Evolutionary conservation across 1,140 invertebrate species (phyloP), one percentile per base, ranked within the genome.

Genomic region (Polyergus mexicanus): DNA sequence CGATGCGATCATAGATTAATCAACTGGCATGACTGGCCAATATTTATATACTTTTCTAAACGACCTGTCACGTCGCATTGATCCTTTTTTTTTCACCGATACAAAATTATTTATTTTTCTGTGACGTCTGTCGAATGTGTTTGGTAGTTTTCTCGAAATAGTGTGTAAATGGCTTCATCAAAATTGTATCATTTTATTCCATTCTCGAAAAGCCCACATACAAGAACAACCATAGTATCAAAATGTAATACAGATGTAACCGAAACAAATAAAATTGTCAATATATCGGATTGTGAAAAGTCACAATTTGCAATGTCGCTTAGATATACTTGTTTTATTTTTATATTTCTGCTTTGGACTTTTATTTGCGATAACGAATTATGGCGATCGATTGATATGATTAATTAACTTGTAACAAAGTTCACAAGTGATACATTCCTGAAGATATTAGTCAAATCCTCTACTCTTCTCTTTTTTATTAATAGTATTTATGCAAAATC

Each of bases 1-100:
- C 62, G 62, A 54, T 58, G 58, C 72, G 22, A 77, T 63, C 58
- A 60, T 32, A 72, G 74, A 84, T 84, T 84, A 84, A 77, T 84
- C 81, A 58, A 75, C 60, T 47, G 44, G 58, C 62, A 38, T 60
- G 71, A 75, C 38, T 19, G 69, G 69, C 69, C 41, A 44, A 77
- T 84, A 75, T 75, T 77, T 54, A 77, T 65, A 58, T 63, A 54
- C 44, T 25, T 65, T 84, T 8, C 68, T 83, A 60, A 54, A 38
- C 72, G 68, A 74, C 54, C 38, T n/a, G 51, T 25, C 28, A 41
- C 44, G 54, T 69, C 69, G 63, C 69, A 44, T 22, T 19, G 35
- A 71, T 32, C 25, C 10, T 38, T 38, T 65, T 38, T 62, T 72
- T 63, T 44, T 25, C n/a, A 28, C n/a, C 41, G 68, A 72, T 60